phyloP scores from a whole-genome alignment of 2,888 invertebrate genomes.

The Aproaerema taeniolella region DNA sequence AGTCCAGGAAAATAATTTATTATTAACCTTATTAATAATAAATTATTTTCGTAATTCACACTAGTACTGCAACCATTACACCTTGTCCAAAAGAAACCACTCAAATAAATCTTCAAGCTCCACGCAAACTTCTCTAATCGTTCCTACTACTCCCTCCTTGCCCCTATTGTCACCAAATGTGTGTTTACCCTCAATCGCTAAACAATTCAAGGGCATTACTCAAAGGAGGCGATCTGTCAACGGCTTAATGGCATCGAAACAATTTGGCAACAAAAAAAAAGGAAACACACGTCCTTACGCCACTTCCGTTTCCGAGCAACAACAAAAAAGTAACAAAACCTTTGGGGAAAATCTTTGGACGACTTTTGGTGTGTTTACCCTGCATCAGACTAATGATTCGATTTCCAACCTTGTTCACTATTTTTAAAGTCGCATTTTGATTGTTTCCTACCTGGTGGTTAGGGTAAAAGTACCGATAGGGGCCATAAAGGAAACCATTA shows the following conservation, averaged over 20 bases:
- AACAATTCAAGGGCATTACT: constrained; percentile 68
- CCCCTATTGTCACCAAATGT: constrained; percentile 48
- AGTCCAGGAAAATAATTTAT: too few species aligned
- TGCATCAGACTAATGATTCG: constrained; percentile 20
- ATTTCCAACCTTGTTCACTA: constrained; percentile 19
- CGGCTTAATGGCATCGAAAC: constrained; percentile 75
- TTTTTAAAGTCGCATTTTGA: constrained; percentile 23
- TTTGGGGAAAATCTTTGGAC: constrained; percentile 51
- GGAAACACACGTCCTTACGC: constrained; percentile 71
- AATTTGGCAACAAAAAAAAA: constrained; percentile 73
- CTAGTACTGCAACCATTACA: too few species aligned
- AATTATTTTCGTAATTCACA: too few species aligned
- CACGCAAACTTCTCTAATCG: too few species aligned
- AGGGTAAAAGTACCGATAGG: constrained; percentile 26
- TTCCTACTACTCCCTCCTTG: constrained; percentile 32
- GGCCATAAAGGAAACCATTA: constrained; percentile 70
- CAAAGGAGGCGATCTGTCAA: constrained; percentile 70
- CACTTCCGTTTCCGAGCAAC: constrained; percentile 63
- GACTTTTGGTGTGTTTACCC: constrained; percentile 44
- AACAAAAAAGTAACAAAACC: constrained; percentile 68
- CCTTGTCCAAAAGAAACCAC: constrained; percentile 1
- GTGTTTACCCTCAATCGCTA: constrained; percentile 30
- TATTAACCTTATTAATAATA: too few species aligned
- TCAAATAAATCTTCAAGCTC: too few species aligned
- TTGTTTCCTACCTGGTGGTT: constrained; percentile 22